Conservation (phyloP, 1,140 invertebrate genomes). For the Pseudomyrmex cubaensis region DNA sequence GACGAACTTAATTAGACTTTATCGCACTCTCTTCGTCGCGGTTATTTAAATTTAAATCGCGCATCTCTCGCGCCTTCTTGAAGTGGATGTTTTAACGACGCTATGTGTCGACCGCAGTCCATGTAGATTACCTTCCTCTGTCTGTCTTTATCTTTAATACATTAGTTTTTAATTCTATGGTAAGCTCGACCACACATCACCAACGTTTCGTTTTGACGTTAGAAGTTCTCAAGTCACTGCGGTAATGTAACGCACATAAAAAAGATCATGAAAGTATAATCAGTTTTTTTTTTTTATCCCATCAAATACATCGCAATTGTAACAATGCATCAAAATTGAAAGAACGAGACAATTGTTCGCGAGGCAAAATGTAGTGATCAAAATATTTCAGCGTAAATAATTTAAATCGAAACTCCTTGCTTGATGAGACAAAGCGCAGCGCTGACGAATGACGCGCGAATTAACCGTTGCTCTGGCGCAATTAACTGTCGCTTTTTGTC, state of each 20-base stretch:
- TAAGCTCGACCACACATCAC: not conserved
- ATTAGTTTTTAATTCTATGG: not conserved
- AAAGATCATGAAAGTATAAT: no score
- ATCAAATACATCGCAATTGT: not conserved
- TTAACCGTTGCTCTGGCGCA: conserved; percentile 33
- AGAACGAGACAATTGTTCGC: not conserved
- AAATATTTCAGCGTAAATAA: conserved; percentile 8
- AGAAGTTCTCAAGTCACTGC: not conserved
- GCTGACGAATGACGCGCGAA: conserved; percentile 36
- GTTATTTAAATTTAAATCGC: conserved; percentile 80
- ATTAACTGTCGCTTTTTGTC: conserved; percentile 41
- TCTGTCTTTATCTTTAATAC: no score
- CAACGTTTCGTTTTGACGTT: not conserved
- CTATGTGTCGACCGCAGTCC: conserved; percentile 36
- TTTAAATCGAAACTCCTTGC: conserved; percentile 30
- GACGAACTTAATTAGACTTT: conserved; percentile 80
- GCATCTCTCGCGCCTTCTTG: conserved; percentile 37
- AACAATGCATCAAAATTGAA: not conserved
- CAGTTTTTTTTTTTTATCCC: no score
- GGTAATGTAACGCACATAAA: not conserved
- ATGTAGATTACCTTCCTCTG: conserved; percentile 20
- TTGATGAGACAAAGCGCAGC: not conserved
- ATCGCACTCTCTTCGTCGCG: conserved; percentile 75
- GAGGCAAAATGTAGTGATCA: not conserved
- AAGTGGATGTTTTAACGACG: conserved; percentile 69